Conservation (phyloP, 2,797 vertebrate species). For the Discoglossus pictus region DNA sequence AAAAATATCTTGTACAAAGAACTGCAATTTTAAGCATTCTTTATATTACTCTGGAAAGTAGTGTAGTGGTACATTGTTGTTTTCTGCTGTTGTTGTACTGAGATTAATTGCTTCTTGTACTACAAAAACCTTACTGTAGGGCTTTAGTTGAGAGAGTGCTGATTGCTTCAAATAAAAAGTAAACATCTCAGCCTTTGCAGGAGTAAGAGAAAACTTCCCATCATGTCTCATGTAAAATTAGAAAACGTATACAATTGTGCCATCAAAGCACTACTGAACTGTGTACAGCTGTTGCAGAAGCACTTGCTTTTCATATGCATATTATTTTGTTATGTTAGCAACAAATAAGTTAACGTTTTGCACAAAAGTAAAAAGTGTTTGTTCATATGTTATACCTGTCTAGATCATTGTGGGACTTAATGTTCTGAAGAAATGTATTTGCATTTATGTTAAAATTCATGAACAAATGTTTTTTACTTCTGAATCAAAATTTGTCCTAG, state of each 20-base stretch:
- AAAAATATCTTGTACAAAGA: no score
- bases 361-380: constrained; percentile 8
- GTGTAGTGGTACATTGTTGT: not conserved
- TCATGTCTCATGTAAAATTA: constrained; percentile 44
- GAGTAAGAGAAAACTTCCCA: constrained; percentile 45
- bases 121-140: constrained; percentile 44
- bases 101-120: constrained; percentile 47
- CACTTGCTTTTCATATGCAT: constrained; percentile 36
- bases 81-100: constrained; percentile 35
- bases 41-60: not conserved
- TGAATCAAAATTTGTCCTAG: no score
- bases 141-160: constrained; percentile 44
- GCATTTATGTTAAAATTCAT: no score
- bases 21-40: not conserved
- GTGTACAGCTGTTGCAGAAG: constrained; percentile 37
- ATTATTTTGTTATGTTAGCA: constrained; percentile 42
- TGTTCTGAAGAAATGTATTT: no score
- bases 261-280: constrained; percentile 34
- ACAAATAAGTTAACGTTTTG: constrained; percentile 10
- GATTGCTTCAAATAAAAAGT: constrained; percentile 43
- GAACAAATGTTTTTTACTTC: no score
- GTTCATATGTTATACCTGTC: not conserved
- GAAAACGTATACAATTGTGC: constrained; percentile 43
- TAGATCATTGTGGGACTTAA: not conserved
- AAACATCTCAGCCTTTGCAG: constrained; percentile 43